These are phyloP conservation scores for Ianthella basta DNA, from an alignment of 37 sponge, comb jelly and placozoan genomes.

Conservation along the genomic window DNA sequence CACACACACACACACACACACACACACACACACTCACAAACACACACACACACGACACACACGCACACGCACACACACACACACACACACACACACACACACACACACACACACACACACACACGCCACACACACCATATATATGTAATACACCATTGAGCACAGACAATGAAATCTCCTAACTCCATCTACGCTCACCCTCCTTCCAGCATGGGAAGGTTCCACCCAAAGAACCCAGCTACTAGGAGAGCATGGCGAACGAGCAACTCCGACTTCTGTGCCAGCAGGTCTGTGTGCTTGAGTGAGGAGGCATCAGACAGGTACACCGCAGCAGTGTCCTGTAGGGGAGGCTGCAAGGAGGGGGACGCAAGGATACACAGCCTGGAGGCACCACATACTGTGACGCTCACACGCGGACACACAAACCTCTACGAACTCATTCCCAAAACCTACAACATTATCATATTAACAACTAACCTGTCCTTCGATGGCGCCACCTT, in stretches of 20 bases:
- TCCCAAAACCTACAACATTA: too few species aligned
- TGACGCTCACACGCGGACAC: too few species aligned
- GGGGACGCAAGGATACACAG: not conserved
- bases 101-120: not conserved
- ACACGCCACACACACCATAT: not conserved
- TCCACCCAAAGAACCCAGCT: conserved; percentile 58
- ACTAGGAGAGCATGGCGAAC: conserved; percentile 66
- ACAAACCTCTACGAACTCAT: too few species aligned
- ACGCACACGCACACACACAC: not conserved
- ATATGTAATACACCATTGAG: not conserved
- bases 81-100: conserved; percentile 2
- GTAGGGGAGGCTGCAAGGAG: not conserved
- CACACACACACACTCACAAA: not conserved
- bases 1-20: not conserved
- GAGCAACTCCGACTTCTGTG: conserved; percentile 38
- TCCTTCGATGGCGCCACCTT: conserved; percentile 58
- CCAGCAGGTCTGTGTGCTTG: not conserved
- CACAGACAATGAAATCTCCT: not conserved
- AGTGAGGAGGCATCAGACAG: conserved; percentile 10
- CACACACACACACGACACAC: conserved; percentile 13
- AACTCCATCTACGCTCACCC: conserved; percentile 9
- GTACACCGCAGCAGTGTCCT: not conserved
- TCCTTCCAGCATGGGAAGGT: conserved; percentile 47
- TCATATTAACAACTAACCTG: conserved; percentile 46
- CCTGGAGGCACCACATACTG: too few species aligned